Conservation (phyloP, 2,888 invertebrate species). For the Steinernema hermaphroditum region DNA sequence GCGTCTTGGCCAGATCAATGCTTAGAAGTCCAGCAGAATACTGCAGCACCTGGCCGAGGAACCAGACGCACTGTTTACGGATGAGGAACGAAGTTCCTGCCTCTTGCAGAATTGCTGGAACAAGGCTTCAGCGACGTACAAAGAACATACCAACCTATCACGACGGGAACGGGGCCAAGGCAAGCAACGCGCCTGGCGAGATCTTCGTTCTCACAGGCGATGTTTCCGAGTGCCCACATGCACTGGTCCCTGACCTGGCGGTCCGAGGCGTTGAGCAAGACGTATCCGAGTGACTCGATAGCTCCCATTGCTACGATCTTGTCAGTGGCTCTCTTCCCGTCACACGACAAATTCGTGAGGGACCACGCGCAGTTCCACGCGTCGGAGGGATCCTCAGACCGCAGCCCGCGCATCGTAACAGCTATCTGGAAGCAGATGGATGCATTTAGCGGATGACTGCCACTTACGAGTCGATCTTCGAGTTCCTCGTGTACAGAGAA, state of each 20-base stretch:
- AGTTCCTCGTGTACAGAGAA: neutral
- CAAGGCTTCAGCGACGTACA: neutral
- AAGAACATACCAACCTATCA: neutral
- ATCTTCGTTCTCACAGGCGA: conserved; percentile 11
- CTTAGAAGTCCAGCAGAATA: neutral
- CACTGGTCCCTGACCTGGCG: neutral
- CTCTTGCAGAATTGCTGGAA: neutral
- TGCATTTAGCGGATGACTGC: neutral
- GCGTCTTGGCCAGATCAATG: neutral
- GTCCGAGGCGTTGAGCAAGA: neutral
- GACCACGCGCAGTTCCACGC: conserved; percentile 10
- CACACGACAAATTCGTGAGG: neutral
- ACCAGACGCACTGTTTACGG: neutral
- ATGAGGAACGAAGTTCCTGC: neutral
- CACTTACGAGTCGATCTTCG: neutral
- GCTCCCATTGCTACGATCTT: neutral
- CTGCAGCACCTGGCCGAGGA: neutral
- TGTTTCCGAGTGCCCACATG: conserved; percentile 5
- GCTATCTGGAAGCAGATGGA: neutral
- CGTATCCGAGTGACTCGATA: neutral
- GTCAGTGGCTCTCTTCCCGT: neutral
- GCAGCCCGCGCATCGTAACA: neutral
- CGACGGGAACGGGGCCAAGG: neutral
- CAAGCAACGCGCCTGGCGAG: neutral
- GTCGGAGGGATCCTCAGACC: neutral